phyloP scores from a whole-genome alignment of 2,113 vertebrate genomes.

The Lethenteron reissneri region DNA sequence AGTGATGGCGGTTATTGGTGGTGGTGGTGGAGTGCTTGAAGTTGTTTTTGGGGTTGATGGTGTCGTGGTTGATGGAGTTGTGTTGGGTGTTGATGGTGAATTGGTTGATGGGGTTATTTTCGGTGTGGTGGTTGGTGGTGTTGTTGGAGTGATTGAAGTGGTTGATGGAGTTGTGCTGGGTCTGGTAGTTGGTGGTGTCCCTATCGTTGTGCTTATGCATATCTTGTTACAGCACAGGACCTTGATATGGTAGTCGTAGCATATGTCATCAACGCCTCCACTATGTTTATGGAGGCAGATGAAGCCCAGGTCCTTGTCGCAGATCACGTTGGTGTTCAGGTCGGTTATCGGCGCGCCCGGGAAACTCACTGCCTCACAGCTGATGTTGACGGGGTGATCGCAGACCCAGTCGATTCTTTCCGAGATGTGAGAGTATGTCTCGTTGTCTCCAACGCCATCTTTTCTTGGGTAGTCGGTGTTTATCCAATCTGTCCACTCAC shows the following conservation, averaged over 20 bases:
- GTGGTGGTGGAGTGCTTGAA: neutral
- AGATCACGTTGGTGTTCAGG: neutral
- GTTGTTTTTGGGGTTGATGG: too few relatives aligned
- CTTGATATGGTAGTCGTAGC: neutral
- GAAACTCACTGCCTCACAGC: neutral
- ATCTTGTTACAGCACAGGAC: slow-evolving; percentile 2
- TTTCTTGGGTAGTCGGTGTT: too few relatives aligned
- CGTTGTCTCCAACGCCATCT: neutral
- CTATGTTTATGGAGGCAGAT: too few relatives aligned
- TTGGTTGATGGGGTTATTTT: neutral
- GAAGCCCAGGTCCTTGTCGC: neutral
- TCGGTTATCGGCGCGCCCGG: neutral
- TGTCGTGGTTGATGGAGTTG: neutral
- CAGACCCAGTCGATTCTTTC: neutral
- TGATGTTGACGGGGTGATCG: neutral
- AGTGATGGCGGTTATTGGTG: neutral
- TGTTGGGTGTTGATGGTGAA: neutral
- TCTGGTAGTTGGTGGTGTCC: neutral
- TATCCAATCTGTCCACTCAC: too few relatives aligned
- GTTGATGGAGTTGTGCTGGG: neutral
- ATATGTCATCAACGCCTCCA: neutral
- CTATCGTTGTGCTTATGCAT: neutral
- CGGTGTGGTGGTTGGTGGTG: too few relatives aligned
- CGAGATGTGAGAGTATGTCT: neutral
- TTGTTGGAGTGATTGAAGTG: too few relatives aligned